Evolutionary conservation across 2,888 invertebrate species (phyloP).

Genomic region (Megaustenia siamemsis): DNA sequence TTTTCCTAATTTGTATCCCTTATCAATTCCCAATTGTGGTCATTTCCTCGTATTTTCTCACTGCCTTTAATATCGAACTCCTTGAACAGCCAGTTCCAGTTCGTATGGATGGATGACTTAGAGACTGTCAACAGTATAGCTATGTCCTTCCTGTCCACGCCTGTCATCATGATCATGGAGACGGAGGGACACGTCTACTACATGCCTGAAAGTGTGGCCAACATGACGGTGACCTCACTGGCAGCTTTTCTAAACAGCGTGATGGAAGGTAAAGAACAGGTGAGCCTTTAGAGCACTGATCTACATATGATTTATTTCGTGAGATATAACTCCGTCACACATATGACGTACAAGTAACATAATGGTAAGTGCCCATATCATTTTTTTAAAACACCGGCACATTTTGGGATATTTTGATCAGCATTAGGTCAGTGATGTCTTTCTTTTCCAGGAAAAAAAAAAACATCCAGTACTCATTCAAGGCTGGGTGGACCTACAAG

Average conservation of each 20-base stretch:
- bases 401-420: too few species aligned
- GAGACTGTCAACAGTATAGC: slow-evolving; percentile 96
- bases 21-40: not conserved
- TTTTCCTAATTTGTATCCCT: not conserved
- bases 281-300: slow-evolving; percentile 73
- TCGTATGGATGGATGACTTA: slow-evolving; percentile 95
- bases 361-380: too few species aligned
- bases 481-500: too few species aligned
- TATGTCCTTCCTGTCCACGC: slow-evolving; percentile 89
- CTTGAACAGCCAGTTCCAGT: slow-evolving; percentile 87
- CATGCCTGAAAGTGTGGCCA: slow-evolving; percentile 86
- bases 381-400: too few species aligned
- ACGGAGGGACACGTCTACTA: slow-evolving; percentile 95
- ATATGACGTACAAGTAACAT: too few species aligned
- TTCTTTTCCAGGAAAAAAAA: too few species aligned
- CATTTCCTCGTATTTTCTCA: too few species aligned
- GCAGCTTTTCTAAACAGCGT: slow-evolving; percentile 88
- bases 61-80: too few species aligned
- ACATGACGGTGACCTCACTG: slow-evolving; percentile 89
- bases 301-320: too few species aligned
- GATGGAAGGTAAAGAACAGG: slow-evolving; percentile 88
- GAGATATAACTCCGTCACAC: too few species aligned
- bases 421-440: too few species aligned
- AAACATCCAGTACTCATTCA: too few species aligned
- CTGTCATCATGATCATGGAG: slow-evolving; percentile 93